phyloP scores from a whole-genome alignment of 2,113 vertebrate genomes.

The Chrysemys picta region DNA sequence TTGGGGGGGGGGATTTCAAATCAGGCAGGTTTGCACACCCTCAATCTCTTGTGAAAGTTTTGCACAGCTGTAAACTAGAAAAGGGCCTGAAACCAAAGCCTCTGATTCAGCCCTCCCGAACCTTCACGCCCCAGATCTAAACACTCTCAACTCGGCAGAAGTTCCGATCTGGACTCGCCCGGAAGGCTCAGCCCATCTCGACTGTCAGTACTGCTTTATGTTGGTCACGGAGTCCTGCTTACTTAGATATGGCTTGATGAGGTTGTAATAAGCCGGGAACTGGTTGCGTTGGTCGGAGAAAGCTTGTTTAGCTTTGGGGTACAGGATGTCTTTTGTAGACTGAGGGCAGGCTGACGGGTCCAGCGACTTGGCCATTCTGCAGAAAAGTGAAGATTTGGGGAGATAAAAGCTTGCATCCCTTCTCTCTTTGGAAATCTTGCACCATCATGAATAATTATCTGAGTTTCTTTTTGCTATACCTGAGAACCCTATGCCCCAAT shows the following conservation, averaged over 20 bases:
- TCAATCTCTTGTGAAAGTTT: background rate
- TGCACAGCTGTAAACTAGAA: background rate
- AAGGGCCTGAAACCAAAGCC: background rate
- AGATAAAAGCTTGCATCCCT: background rate
- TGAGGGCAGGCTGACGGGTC: conserved; percentile 73
- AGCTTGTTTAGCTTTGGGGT: conserved; percentile 71
- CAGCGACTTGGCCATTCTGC: conserved; percentile 69
- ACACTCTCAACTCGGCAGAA: background rate
- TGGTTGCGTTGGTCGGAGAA: conserved; percentile 52
- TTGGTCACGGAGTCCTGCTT: background rate
- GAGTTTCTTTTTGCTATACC: background rate
- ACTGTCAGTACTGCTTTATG: accelerated
- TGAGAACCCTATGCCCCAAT: background rate
- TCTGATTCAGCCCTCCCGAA: background rate
- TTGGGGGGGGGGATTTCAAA: background rate
- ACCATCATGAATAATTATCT: background rate
- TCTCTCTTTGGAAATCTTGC: background rate
- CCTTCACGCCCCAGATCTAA: background rate
- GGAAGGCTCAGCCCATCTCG: background rate
- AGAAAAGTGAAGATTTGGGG: background rate
- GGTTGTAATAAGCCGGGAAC: conserved; percentile 52
- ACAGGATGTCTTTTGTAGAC: conserved; percentile 75
- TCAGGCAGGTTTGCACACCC: background rate
- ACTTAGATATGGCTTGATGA: conserved; percentile 80
- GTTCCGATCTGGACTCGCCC: background rate